Evolutionary conservation across 2,888 invertebrate species (phyloP), one percentile per base, ranked within the genome.

Genomic region (Leucozona laternaria): DNA sequence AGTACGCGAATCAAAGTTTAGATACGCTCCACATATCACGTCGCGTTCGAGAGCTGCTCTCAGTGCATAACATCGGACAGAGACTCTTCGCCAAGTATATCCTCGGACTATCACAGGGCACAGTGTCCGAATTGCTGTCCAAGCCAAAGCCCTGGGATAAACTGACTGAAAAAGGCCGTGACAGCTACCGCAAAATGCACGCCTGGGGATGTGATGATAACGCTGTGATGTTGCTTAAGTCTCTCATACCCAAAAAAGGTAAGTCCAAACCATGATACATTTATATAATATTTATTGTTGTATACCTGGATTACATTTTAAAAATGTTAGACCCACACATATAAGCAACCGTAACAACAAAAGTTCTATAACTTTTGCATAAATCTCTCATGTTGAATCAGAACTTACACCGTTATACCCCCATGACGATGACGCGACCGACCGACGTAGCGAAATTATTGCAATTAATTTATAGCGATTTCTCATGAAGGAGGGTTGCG

Each of bases 131-230:
- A 93, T 94, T 99, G 90, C 95, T 99, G 88, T 99, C 99, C 89
- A 99, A 99, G 92, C 99, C 99, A 75, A 99, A 99, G 92, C 98
- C 98, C 15, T 99, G 99, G 99, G 98, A 99, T 94, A 99, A 99
- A 93, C 94, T 99, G 91, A 99, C 99, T 79, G 99, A 99, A 94
- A 99, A 99, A 93, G 99, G 99, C 43, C 94, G 99, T 76, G 99
- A 99, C 94, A 99, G 99, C 90, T 99, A 99, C 94, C 94, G 99
- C 91, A 99, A 99, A 94, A 99, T 99, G 98, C 98, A 99, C 94
- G 98, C 98, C 90, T 99, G 99, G 99, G 98, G 99, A 89, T 97
- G 97, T 93, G 99, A 99, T 94, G 98, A 99, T 92, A 96, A 97
- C 91, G 98, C 99, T 91, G 97, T 99, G 91, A 95, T 98, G 94